Evolutionary conservation across 2,113 vertebrate species (phyloP), one percentile per base, ranked within the genome.

Genomic region (Takifugu flavidus): DNA sequence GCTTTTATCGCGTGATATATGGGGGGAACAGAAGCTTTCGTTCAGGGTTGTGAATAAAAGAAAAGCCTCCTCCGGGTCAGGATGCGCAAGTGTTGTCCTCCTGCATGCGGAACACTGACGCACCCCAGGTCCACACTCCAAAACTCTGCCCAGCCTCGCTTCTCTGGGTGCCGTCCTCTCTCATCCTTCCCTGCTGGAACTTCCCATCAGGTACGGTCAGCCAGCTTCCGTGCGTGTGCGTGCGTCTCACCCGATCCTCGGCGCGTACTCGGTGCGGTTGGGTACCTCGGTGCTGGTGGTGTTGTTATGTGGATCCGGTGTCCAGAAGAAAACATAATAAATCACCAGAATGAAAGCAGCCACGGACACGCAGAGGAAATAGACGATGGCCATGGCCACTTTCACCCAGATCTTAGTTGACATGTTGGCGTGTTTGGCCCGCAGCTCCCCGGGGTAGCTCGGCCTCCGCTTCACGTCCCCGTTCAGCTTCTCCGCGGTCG

Each of bases 311-410:
- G 28, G 4, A 13, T 66, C 72, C 14, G 91, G 89, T 0, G 62
- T 89, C 94, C 94, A 95, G 84, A 94, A 93, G 13, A 94, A 78
- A 7, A 91, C 91, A 28, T 95, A 95, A 72, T 93, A 95, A n/a
- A 95, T 89, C 0, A 92, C 94, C 61, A 95, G 87, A 39, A 95
- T 82, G 76, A 94, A 90, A 0, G 94, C 91, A 2, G 91, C 91
- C 75, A 94, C 65, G 12, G 93, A 95, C 53, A 95, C 93, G 78
- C 93, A 92, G 34, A 96, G 75, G 67, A 94, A 93, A 81, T 95
- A 94, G 0, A 90, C 89, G 49, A 92, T 87, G 0, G 93, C 91
- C 50, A 94, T 93, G 2, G 92, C 93, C 62, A 95, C 89, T 75
- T 94, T 94, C 58, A 95, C 86, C 94, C 94, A 95, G 13, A 93